Conservation (phyloP, 1,140 invertebrate genomes). For the Cephus cinctus region DNA sequence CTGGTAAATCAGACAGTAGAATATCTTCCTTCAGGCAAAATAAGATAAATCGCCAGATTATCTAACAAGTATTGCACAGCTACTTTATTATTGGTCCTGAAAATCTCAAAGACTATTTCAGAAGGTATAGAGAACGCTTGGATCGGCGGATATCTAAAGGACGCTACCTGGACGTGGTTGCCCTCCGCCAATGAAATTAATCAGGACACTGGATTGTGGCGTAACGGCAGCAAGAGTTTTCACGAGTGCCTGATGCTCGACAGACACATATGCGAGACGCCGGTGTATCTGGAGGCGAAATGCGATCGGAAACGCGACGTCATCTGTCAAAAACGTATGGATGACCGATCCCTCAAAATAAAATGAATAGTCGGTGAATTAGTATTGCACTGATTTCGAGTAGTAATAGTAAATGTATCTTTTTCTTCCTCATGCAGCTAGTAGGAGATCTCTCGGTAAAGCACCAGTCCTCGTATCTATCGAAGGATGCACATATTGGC, state of each 20-base stretch:
- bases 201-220: constrained; percentile 20
- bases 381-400: no score
- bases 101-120: constrained; percentile 2
- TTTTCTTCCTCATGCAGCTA: no score
- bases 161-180: constrained; percentile 28
- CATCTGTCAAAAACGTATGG: constrained; percentile 50
- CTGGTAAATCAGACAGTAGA: constrained; percentile 26
- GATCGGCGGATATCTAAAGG: constrained; percentile 28
- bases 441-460: constrained; percentile 3
- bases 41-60: no score
- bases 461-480: constrained; percentile 5
- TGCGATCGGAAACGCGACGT: constrained; percentile 54
- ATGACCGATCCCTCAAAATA: no score
- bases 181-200: constrained; percentile 21
- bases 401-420: no score
- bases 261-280: constrained; percentile 41
- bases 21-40: no score
- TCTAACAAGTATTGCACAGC: no score
- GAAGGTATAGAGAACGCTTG: constrained; percentile 32
- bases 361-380: no score
- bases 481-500: constrained; percentile 21
- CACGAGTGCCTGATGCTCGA: constrained; percentile 50
- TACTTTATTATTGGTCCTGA: no score
- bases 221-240: constrained; percentile 4
- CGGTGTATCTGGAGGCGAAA: constrained; percentile 45